phyloP scores from a whole-genome alignment of 2,888 invertebrate species.

The Dicycla oo region DNA sequence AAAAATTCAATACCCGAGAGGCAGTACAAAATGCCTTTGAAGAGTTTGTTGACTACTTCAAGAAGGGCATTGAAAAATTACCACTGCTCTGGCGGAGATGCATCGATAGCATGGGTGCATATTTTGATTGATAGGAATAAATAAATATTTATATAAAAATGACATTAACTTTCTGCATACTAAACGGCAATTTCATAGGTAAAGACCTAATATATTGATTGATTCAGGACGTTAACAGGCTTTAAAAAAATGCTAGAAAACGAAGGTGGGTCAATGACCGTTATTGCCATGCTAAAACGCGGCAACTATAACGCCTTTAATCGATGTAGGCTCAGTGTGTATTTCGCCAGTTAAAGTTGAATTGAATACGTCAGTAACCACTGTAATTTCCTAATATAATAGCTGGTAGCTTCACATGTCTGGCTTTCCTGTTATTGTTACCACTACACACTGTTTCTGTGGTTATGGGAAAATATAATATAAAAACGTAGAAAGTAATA shows the following conservation, averaged over 20 bases:
- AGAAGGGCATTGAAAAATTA: too few species aligned
- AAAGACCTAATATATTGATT: too few species aligned
- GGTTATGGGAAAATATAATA: constrained; percentile 18
- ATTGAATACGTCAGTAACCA: not conserved
- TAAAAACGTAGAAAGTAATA: constrained; percentile 10
- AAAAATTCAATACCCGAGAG: too few species aligned
- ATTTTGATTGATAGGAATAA: too few species aligned
- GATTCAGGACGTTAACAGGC: not conserved
- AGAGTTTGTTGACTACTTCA: too few species aligned
- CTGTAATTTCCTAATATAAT: not conserved
- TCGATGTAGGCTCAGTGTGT: not conserved
- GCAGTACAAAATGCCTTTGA: too few species aligned
- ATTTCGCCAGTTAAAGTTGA: not conserved
- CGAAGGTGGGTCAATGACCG: not conserved
- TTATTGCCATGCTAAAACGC: not conserved
- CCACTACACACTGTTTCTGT: not conserved
- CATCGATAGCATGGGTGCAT: too few species aligned
- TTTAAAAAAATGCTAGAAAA: not conserved
- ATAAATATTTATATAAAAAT: too few species aligned
- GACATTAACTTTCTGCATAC: too few species aligned
- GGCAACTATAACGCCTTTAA: not conserved
- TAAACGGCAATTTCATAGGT: too few species aligned
- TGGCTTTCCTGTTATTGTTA: constrained; percentile 19
- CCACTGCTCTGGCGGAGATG: too few species aligned
- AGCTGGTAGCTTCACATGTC: not conserved